Evolutionary conservation across 1,140 invertebrate species (phyloP), one percentile per base, ranked within the genome.

Genomic region (Platyscapa corneri): DNA sequence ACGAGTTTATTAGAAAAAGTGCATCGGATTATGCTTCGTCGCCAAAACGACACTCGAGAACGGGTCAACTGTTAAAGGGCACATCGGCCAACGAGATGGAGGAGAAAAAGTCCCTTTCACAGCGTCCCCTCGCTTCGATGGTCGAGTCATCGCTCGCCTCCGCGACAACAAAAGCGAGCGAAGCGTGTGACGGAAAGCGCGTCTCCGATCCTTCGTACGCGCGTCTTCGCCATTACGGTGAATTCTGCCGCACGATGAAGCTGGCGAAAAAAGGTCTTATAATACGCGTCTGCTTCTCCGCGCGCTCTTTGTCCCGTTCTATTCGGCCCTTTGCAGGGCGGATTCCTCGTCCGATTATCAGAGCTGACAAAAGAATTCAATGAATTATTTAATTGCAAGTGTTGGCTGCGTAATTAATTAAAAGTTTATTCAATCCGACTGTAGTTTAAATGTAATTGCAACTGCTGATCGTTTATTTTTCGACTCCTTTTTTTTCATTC

Each of bases 121-220:
- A 60, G 56, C 23, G 56, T 27, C 56, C 23, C 5, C 10, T 27
- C 56, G 20, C 27, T 27, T 27, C 49, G 49, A 53, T 7, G 18
- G 7, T 53, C 82, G 56, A 83, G 82, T 83, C 82, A 83, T 83
- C 82, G n/a, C 65, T 39, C 1, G 82, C 74, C 82, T 65, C 64
- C 14, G 14, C 75, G 74, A 75, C 70, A 74, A 74, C 81, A 82
- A 75, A 74, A 30, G 27, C 18, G 30, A 64, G 30, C 65, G 14
- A 10, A 65, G 42, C 79, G 65, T 49, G 53, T 60, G 81, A 75
- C 70, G 75, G 53, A 72, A 60, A 53, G 14, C 8, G 39, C 34
- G 27, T 77, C 64, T 75, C 74, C 67, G 74, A 56, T 75, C 46
- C 42, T 74, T 60, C 49, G 67, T 65, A 60, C 23, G 16, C 70